These are phyloP conservation scores for Gorsachius goisagi DNA, from an alignment of 2,113 vertebrate species.

Conservation along the genomic window DNA sequence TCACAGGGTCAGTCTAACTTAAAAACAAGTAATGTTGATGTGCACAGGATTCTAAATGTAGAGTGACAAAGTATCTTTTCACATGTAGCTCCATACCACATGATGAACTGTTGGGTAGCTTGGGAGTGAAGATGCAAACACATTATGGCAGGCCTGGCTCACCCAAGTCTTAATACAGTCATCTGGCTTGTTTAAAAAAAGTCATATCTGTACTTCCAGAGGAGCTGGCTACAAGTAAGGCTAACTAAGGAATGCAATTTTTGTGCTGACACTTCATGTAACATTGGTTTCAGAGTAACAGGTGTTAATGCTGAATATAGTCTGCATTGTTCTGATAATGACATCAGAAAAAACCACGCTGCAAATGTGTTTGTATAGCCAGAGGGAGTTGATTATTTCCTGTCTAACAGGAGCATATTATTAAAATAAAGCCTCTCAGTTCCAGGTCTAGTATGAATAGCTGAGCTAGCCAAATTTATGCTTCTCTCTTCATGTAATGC, in stretches of 20 bases:
- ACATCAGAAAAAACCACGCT: not conserved
- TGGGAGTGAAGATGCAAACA: not conserved
- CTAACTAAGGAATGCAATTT: not conserved
- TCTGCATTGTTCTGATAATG: conserved; percentile 6
- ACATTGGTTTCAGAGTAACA: not conserved
- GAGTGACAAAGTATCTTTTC: not conserved
- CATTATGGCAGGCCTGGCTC: not conserved
- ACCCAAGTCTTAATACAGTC: not conserved
- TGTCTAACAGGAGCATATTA: not conserved
- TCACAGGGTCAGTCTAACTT: not conserved
- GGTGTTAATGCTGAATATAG: not conserved
- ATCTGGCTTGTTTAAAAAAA: not conserved
- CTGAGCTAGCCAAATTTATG: not conserved
- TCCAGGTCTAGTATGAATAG: not conserved
- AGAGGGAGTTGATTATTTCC: not conserved
- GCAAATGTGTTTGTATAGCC: not conserved
- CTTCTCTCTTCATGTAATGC: not conserved
- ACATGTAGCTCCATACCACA: not conserved
- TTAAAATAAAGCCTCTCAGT: not conserved
- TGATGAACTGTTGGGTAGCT: not conserved
- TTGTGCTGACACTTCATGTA: not conserved
- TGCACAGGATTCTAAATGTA: not conserved
- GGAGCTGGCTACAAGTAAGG: not conserved
- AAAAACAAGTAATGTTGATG: not conserved
- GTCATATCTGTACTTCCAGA: not conserved